Base-by-base conservation (phyloP, 2,888 invertebrate genomes). In the Sarcophaga caerulescens region DNA sequence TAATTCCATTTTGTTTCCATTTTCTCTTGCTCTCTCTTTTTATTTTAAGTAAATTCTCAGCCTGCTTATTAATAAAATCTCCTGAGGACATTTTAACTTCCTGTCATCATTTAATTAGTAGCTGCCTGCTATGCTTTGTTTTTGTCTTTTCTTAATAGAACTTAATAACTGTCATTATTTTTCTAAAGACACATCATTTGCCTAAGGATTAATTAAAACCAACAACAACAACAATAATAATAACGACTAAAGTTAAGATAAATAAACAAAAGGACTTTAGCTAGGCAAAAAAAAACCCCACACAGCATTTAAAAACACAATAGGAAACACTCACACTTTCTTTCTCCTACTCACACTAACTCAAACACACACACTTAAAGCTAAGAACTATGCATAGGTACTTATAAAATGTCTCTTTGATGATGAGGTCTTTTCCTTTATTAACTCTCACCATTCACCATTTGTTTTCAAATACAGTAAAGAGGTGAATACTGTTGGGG, bases 51-150 rank as follows among this genome's bases (percentile, higher is more conserved):
- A 35, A 35, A 10, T 10, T 8, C 10, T 10, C 35, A 10, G 35
- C 8, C 17, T 52, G 17, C 52, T 52, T 52, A 17, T 52, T 52
- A 1, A 52, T 17, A 52, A 14, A 35, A 35, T 0, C 35, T 4
- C 52, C 52, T 52, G 0, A 52, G 17, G 52, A 17, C 17, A 52
- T 52, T 62, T 81, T 71, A 78, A 85, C 81, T 66, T 70, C 66
- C 82, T 83, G 85, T 80, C 85, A 85, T 85, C 85, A 74, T 85
- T 83, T 85, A 85, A 83, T 85, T 83, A 85, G 76, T 59, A 21
- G 44, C 76, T 68, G 65, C 47, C 47, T 11, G 47, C 17, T 52
- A 14, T 52, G 17, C 21, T 79, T 23, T 35, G 35, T 19, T 71
- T 62, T 19, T 62, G 14, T 62, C 17, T 21, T 45, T 76, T n/a